Evolutionary conservation across 2,797 vertebrate species (phyloP).

Genomic region (Astyanax mexicanus): DNA sequence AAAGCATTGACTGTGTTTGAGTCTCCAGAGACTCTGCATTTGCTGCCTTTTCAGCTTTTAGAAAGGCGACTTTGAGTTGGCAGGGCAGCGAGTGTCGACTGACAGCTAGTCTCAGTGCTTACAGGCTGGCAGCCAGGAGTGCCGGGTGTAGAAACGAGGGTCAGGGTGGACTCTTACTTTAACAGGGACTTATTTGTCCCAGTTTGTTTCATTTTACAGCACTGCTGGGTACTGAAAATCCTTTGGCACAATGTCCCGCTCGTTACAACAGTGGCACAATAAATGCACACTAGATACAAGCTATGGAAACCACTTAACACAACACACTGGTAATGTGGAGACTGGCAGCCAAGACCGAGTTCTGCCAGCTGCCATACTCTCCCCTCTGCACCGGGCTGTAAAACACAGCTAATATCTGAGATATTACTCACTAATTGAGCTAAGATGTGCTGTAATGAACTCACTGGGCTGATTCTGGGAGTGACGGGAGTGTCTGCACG

Average conservation of each 20-base stretch:
- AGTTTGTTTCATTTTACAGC: slow-evolving; percentile 30
- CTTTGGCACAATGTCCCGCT: slow-evolving; percentile 29
- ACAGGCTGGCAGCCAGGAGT: slow-evolving; percentile 40
- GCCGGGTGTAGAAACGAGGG: slow-evolving; percentile 39
- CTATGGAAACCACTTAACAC: slow-evolving; percentile 74
- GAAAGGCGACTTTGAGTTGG: slow-evolving; percentile 36
- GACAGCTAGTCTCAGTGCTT: slow-evolving; percentile 51
- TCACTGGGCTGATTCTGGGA: neutral
- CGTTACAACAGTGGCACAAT: slow-evolving; percentile 54
- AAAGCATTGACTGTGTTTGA: too few relatives aligned
- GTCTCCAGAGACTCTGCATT: neutral
- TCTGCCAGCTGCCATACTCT: slow-evolving; percentile 33
- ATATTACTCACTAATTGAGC: slow-evolving; percentile 7
- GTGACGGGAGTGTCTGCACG: too few relatives aligned
- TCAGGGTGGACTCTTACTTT: slow-evolving; percentile 43
- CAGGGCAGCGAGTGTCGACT: slow-evolving; percentile 48
- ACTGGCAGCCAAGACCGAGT: slow-evolving; percentile 60
- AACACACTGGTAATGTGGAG: slow-evolving; percentile 65
- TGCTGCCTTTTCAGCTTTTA: slow-evolving; percentile 28
- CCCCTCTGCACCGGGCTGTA: neutral
- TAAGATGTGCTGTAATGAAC: slow-evolving; percentile 15
- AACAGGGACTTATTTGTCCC: slow-evolving; percentile 56
- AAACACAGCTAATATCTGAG: slow-evolving; percentile 9
- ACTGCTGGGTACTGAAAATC: slow-evolving; percentile 39
- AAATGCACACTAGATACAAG: slow-evolving; percentile 70